Conservation (phyloP, 2,888 invertebrate genomes). For the Drosophila limbata region DNA sequence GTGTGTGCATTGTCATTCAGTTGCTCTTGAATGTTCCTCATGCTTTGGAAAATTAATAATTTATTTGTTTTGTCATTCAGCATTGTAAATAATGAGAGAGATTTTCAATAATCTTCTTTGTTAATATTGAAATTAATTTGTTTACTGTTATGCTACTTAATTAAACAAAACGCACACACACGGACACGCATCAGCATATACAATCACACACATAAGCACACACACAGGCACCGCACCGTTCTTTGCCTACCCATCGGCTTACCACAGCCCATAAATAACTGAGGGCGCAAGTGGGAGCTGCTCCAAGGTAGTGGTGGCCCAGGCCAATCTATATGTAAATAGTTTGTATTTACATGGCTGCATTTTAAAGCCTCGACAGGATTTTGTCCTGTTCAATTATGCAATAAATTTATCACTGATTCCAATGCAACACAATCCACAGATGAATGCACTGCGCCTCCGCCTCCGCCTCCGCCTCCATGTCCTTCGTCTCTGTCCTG, state of each 20-base stretch:
- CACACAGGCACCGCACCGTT: not conserved
- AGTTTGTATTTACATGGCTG: conserved; percentile 66
- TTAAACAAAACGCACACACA: conserved; percentile 71
- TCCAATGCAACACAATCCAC: conserved; percentile 60
- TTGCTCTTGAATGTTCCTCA: conserved; percentile 28
- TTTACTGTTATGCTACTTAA: conserved; percentile 81
- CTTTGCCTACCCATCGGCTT: conserved; percentile 50
- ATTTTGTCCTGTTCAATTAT: conserved; percentile 78
- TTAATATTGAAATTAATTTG: conserved; percentile 82
- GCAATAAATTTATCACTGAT: conserved; percentile 80
- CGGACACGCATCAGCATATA: conserved; percentile 7
- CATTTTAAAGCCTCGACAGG: conserved; percentile 70
- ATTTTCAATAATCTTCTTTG: conserved; percentile 82
- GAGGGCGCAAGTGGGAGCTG: conserved; percentile 39
- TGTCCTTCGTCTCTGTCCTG: conserved; percentile 19
- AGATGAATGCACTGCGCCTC: conserved; percentile 52
- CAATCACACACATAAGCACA: conserved; percentile 13
- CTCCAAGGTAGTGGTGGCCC: conserved; percentile 33
- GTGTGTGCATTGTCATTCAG: conserved; percentile 64
- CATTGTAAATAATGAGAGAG: conserved; percentile 80
- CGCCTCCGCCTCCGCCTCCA: not conserved
- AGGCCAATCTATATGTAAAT: conserved; percentile 65
- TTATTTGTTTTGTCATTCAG: conserved; percentile 81
- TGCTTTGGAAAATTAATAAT: conserved; percentile 73
- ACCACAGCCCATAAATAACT: conserved; percentile 76